These are phyloP conservation scores for Caerostris extrusa DNA, from an alignment of 1,140 invertebrate genomes.

Conservation along the genomic window DNA sequence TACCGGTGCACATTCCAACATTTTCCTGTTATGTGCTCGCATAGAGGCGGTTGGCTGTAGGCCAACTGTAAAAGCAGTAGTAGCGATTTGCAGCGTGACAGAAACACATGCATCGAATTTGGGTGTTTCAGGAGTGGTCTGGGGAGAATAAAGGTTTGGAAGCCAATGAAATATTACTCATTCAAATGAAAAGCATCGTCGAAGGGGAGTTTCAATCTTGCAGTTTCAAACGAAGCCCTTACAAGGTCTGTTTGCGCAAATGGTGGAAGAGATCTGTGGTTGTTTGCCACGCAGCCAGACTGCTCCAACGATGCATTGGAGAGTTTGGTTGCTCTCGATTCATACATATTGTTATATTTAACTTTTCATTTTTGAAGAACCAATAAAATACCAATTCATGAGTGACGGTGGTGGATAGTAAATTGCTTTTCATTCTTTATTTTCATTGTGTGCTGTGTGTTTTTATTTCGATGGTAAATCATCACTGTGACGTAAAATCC, in stretches of 20 bases:
- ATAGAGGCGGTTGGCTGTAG: not conserved
- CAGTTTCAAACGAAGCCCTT: constrained; percentile 6
- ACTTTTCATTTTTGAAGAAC: constrained; percentile 10
- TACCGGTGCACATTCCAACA: not conserved
- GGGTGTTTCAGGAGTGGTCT: not conserved
- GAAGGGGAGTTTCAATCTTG: constrained; percentile 32
- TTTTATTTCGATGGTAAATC: not conserved
- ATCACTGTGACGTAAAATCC: not conserved
- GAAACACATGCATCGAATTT: not conserved
- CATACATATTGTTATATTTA: not conserved
- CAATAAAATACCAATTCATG: constrained; percentile 11
- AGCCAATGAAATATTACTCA: constrained; percentile 35
- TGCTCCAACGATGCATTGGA: not conserved
- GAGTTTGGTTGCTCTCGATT: not conserved
- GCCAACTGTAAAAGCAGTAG: not conserved
- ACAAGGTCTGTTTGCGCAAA: not conserved
- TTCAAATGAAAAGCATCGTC: constrained; percentile 15
- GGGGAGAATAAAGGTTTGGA: not conserved
- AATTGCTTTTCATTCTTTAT: not conserved
- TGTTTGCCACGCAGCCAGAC: not conserved
- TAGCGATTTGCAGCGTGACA: not conserved
- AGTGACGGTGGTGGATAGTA: not conserved
- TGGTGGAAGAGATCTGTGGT: not conserved
- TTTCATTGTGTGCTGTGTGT: not conserved
- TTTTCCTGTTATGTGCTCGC: not conserved